These are phyloP conservation scores for Scyliorhinus canicula DNA, from an alignment of 2,797 vertebrate genomes.

Conservation along the genomic window DNA sequence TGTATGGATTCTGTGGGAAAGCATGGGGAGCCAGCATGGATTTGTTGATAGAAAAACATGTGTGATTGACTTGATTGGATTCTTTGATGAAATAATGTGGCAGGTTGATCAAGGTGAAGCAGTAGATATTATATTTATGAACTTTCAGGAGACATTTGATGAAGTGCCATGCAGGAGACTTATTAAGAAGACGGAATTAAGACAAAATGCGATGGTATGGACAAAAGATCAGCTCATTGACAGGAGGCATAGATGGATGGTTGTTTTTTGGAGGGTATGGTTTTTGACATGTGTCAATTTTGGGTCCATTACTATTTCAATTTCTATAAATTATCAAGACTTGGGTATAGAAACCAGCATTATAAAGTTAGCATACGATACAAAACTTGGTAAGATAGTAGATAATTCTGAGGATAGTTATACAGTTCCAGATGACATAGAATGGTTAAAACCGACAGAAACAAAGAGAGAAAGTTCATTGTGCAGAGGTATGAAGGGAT, in stretches of 20 bases:
- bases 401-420: neutral
- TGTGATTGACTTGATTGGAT: neutral
- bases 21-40: neutral
- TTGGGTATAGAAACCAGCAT: neutral
- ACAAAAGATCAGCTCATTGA: neutral
- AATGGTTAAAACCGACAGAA: neutral
- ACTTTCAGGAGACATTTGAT: neutral
- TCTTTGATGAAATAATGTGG: neutral
- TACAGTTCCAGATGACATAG: neutral
- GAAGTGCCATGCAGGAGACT: neutral
- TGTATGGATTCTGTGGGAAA: no score
- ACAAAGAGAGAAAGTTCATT: neutral
- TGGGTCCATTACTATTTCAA: neutral
- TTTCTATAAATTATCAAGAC: neutral
- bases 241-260: neutral
- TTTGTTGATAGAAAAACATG: neutral
- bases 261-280: neutral
- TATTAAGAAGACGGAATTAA: neutral
- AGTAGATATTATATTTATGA: neutral
- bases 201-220: neutral
- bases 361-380: neutral
- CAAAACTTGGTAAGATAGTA: neutral
- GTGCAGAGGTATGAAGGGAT: neutral
- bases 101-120: neutral
- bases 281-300: neutral